phyloP scores from a whole-genome alignment of 2,797 vertebrate species.

The Lateolabrax maculatus region DNA sequence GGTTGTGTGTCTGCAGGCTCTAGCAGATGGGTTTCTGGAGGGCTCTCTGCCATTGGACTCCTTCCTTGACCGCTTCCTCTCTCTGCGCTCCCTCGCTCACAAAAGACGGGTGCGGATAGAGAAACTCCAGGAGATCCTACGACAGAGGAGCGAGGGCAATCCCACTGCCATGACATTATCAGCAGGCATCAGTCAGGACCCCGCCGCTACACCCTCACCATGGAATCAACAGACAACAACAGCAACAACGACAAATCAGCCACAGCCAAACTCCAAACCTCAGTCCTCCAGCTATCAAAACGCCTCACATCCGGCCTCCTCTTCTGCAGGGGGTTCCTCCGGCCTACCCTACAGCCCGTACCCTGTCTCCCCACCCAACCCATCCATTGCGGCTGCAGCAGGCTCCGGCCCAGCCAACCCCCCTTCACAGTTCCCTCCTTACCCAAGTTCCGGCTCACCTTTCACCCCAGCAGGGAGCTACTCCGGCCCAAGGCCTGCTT shows the following conservation, averaged over 20 bases:
- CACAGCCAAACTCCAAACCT: conserved; percentile 68
- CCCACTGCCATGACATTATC: conserved; percentile 69
- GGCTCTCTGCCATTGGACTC: conserved; percentile 90
- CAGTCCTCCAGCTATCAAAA: conserved; percentile 64
- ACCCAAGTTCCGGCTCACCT: conserved; percentile 75
- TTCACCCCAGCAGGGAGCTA: conserved; percentile 75
- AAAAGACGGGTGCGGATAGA: conserved; percentile 91
- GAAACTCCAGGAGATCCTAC: conserved; percentile 92
- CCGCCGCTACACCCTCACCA: conserved; percentile 52
- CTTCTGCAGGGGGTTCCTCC: conserved; percentile 38
- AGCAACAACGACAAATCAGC: conserved; percentile 62
- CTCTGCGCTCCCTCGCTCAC: conserved; percentile 90
- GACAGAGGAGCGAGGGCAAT: conserved; percentile 77
- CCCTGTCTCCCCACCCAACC: conserved; percentile 76
- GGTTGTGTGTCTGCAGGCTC: conserved; percentile 74
- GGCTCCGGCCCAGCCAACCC: conserved; percentile 75
- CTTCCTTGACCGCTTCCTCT: conserved; percentile 90
- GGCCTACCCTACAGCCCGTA: conserved; percentile 82
- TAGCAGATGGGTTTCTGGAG: conserved; percentile 93
- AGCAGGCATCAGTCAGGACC: conserved; percentile 64
- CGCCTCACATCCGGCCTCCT: conserved; percentile 63
- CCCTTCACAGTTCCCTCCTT: conserved; percentile 81
- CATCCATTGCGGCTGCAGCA: conserved; percentile 48
- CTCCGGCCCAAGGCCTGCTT: conserved; percentile 72
- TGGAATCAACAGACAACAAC: conserved; percentile 78